Base-by-base conservation (phyloP, 2,113 vertebrate genomes). In the Tricholaema leucomelas region DNA sequence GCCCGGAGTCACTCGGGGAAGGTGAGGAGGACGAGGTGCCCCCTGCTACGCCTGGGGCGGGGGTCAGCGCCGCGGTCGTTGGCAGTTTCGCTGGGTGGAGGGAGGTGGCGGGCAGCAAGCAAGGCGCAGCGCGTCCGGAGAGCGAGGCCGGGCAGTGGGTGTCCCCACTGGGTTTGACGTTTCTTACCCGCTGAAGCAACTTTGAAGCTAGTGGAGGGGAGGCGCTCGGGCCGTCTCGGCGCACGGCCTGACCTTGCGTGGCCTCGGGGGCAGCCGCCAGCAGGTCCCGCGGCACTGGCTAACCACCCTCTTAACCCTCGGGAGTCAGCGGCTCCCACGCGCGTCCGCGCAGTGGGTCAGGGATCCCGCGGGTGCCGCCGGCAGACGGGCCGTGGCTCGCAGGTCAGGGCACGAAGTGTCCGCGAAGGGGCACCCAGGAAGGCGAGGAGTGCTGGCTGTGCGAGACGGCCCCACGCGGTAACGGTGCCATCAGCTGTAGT, bases 1-100 rank as follows among this genome's bases (percentile, higher is more conserved):
- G 83, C 86, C 83, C 79, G 64, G 80, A 74, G 85, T 69, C 85
- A 89, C 77, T 63, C 55, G 93, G 91, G 84, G 64, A 95, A 38
- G 94, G 94, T 89, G 71, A 88, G 88, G 18, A 60, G 56, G 36
- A 42, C 10, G 44, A 66, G 46, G 59, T n/a, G 55, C 15, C 11
- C 31, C 40, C 23, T 13, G 31, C 18, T 65, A 23, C 44, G 35
- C 35, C 16, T 50, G 12, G 50, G 56, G n/a, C 48, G 4, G 33
- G 64, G 52, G 70, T 21, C 11, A 10, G 86, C 5, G 71, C 33
- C 11, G 48, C 40, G 24, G 55, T 13, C 50, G n/a, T 42, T 21
- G 67, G 48, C 48, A 8, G 31, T 46, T 87, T 27, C 19, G 31
- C 67, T 3, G 56, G 56, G 54, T 21, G 59, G 76, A 19, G 71